Conservation (phyloP, 2,797 vertebrate genomes). For the Cuculus canorus region DNA sequence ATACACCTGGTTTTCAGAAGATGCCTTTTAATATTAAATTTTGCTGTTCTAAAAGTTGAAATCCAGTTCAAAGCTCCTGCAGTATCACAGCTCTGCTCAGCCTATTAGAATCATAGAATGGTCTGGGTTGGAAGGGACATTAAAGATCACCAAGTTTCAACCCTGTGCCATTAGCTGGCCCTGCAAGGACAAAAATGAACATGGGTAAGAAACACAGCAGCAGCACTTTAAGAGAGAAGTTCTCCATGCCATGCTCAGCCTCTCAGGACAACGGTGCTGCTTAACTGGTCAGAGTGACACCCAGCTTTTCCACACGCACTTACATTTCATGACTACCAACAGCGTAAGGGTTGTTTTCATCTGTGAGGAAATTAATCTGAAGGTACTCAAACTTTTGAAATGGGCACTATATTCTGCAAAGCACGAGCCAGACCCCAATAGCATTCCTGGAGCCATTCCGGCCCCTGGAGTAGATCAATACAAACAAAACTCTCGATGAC, state of each 20-base stretch:
- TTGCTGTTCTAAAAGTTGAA: background rate
- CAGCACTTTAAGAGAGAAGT: background rate
- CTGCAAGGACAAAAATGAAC: fast-evolving
- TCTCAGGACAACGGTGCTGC: background rate
- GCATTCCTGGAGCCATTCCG: background rate
- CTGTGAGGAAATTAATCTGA: background rate
- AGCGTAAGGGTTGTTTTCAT: background rate
- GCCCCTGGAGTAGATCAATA: background rate
- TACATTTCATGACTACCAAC: background rate
- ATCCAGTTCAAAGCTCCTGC: background rate
- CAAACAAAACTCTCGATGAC: slow-evolving; percentile 26
- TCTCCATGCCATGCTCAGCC: background rate
- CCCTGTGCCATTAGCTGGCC: background rate
- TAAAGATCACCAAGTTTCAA: too few species aligned
- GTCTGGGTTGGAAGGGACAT: too few species aligned
- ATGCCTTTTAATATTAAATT: background rate
- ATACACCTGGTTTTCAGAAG: background rate
- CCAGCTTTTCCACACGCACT: background rate
- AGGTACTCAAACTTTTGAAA: background rate
- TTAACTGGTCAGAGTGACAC: background rate
- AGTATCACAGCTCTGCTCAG: background rate
- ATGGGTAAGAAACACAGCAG: background rate
- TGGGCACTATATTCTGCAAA: background rate
- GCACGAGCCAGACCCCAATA: background rate
- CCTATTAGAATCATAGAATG: too few species aligned